A percentile compares a stretch with the other conserved stretches of the same genome.
These are phyloP conservation scores for Apus apus DNA, from an alignment of 2,113 vertebrate species.

Conservation along the genomic window DNA sequence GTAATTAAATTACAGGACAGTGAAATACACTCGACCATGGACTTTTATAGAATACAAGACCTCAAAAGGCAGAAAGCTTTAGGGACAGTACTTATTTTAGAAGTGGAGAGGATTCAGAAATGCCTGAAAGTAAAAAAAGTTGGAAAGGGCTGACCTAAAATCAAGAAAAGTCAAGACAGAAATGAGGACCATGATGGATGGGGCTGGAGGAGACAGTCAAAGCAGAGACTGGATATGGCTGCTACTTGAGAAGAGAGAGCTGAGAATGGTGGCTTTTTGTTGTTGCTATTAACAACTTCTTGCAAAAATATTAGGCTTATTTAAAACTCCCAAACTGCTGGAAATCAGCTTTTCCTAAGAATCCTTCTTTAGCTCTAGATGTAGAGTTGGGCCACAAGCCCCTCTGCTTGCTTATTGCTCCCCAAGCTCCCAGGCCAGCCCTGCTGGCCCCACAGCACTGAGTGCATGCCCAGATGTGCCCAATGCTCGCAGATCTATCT, in stretches of 20 bases:
- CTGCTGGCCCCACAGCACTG: background rate
- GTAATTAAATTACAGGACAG: background rate
- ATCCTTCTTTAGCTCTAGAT: background rate
- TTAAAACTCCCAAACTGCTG: background rate
- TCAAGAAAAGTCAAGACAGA: background rate
- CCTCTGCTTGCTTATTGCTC: background rate
- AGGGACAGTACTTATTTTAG: background rate
- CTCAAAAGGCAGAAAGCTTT: background rate
- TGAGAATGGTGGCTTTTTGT: background rate
- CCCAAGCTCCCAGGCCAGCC: background rate
- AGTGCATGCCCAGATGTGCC: background rate
- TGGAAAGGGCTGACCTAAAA: background rate
- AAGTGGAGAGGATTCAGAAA: background rate
- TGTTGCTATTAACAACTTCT: background rate
- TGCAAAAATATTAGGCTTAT: constrained; percentile 14
- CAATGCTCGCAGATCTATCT: rapidly evolving
- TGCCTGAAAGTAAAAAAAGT: background rate
- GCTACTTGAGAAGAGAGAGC: background rate
- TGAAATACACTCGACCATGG: background rate
- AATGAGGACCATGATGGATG: background rate
- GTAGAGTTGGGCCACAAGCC: background rate
- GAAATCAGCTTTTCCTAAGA: background rate
- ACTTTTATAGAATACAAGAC: background rate
- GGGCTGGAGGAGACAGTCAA: background rate
- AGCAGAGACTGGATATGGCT: background rate